Base-by-base conservation (phyloP, 30 jellyfish, hydroid and myxozoan genomes). In the Chrysaora quinquecirrha region DNA sequence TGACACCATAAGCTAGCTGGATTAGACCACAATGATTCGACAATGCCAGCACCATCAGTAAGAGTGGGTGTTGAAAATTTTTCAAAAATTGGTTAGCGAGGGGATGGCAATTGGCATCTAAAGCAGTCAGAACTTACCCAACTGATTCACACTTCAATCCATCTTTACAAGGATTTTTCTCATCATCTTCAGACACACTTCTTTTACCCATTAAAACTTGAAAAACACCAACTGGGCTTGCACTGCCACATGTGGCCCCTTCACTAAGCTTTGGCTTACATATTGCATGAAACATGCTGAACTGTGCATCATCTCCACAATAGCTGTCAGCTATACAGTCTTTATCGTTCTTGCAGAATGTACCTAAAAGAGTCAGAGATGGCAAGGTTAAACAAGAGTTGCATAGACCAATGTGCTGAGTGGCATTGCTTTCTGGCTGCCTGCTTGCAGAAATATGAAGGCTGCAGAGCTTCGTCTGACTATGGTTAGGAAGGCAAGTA, bases 181-280 rank as follows among this genome's bases (percentile, higher is more conserved):
- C 21, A 33, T 76, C 65, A 24, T 73, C 52, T 46, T 71, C 79
- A n/a, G 33, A 54, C 14, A 22, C 63, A 1, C 31, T 74, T 73
- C 78, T 48, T 64, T 80, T 70, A 4, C 89, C 84, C 31, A 86
- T 80, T 7, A 72, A 33, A 6, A 66, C 75, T 23, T 63, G 32
- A 6, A 73, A 31, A 43, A 89, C 58, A 9, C 85, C 84, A 27
- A 73, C 25, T 9, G 93, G 93, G 27, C 28, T 71, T 68, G 58
- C 48, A 6, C 78, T 62, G 30, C 95, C 97, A 32, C 97, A 89
- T 0, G 89, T 27, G 0, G 95, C 89, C 7, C 97, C 97, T 62
- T 89, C 94, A 24, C 78, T 90, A 14, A 89, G 82, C 28, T 75
- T 76, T 28, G 97, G 97, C 46, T 71, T 74, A 71, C 97, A 89